Evolutionary conservation across 2,113 vertebrate genomes (phyloP).

Genomic region (Empidonax alnorum): DNA sequence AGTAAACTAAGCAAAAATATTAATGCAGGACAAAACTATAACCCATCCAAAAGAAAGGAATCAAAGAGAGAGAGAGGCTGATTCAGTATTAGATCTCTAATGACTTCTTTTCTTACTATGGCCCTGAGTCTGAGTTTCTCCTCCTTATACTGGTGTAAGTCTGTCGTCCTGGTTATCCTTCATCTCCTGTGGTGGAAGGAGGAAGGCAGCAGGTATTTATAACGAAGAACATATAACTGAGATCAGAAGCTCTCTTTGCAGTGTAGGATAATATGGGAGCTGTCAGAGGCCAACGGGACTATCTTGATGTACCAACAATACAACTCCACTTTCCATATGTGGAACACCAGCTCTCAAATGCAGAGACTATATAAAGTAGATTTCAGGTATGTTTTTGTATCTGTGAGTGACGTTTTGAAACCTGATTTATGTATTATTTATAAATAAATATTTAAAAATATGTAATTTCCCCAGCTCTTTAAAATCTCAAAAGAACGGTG

Average conservation of each 20-base stretch:
- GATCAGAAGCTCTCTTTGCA: not conserved
- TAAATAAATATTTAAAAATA: not conserved
- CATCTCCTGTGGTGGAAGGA: not conserved
- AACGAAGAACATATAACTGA: not conserved
- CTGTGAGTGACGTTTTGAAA: not conserved
- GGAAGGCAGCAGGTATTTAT: not conserved
- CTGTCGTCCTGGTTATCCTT: not conserved
- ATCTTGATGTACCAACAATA: not conserved
- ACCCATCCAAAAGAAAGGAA: not conserved
- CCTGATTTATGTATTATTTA: not conserved
- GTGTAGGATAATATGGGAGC: not conserved
- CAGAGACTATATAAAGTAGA: not conserved
- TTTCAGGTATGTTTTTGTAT: not conserved
- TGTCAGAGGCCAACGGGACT: not conserved
- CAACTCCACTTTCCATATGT: not conserved
- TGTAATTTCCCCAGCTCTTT: not conserved
- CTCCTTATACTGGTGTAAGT: not conserved
- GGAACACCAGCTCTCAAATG: not conserved
- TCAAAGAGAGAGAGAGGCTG: not conserved
- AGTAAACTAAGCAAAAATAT: constrained; percentile 62
- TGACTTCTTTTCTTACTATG: not conserved
- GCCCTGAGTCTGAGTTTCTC: not conserved
- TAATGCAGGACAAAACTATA: constrained; percentile 22
- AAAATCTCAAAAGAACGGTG: not conserved
- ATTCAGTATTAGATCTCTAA: not conserved